Evolutionary conservation across 2,113 vertebrate species (phyloP).

Genomic region (Rhodinocichla rosea): DNA sequence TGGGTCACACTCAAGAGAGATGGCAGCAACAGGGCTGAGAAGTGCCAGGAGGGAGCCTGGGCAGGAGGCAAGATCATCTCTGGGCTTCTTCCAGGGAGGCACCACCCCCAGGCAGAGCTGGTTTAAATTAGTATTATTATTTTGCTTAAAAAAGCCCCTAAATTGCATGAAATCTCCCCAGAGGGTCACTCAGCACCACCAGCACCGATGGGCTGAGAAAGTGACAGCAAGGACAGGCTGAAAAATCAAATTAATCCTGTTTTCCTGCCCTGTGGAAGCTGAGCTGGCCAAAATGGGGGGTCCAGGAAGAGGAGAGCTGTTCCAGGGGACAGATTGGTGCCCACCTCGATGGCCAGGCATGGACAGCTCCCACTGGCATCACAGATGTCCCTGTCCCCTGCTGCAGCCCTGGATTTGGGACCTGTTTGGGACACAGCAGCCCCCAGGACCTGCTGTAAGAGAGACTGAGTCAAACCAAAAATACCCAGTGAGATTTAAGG

Average conservation of each 20-base stretch:
- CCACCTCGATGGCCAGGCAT: background rate
- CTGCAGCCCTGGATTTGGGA: background rate
- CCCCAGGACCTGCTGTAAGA: background rate
- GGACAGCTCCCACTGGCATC: background rate
- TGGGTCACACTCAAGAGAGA: rapidly evolving
- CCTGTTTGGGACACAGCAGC: background rate
- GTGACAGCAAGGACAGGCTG: rapidly evolving
- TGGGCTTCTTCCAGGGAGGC: background rate
- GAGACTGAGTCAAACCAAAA: background rate
- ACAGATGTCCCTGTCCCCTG: background rate
- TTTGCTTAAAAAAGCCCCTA: background rate
- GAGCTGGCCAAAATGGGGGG: background rate
- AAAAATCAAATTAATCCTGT: background rate
- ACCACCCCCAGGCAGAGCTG: rapidly evolving
- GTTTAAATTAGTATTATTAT: background rate
- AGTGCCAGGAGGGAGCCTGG: background rate
- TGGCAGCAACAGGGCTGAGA: background rate
- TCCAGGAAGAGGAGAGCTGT: background rate
- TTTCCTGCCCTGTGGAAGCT: rapidly evolving
- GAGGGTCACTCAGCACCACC: background rate
- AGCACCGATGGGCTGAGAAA: background rate
- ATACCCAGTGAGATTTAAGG: background rate
- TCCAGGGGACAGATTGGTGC: background rate
- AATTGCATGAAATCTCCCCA: background rate
- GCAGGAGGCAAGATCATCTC: background rate